Percentiles rank a stretch among this genome's conserved stretches.
Evolutionary conservation across 2,888 invertebrate species (phyloP).

Genomic region (Parnassius apollo): DNA sequence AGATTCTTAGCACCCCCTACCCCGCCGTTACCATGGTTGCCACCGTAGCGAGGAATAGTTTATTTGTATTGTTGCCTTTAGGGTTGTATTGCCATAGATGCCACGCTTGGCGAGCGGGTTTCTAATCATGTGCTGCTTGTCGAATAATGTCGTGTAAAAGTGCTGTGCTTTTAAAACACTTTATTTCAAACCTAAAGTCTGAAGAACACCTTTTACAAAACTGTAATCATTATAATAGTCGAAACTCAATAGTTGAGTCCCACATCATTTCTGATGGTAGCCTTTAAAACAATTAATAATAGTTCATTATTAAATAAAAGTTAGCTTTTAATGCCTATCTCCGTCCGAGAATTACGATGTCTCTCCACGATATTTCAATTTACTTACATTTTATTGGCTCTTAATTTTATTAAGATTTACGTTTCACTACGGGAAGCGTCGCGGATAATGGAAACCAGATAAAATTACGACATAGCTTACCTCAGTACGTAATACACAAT

Average conservation of each 20-base stretch:
- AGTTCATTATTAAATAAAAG: conserved; percentile 50
- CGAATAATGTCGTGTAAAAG: too few relatives aligned
- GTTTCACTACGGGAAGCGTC: conserved; percentile 56
- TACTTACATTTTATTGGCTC: conserved; percentile 48
- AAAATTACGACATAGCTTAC: conserved; percentile 33
- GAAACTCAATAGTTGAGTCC: not conserved
- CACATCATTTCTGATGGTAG: conserved; percentile 42
- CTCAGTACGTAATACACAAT: not conserved
- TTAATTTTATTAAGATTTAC: conserved; percentile 67
- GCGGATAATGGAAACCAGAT: conserved; percentile 58
- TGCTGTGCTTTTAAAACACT: too few relatives aligned
- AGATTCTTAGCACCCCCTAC: too few relatives aligned
- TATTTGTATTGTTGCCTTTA: too few relatives aligned
- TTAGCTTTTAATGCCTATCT: conserved; percentile 44
- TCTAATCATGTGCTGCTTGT: too few relatives aligned
- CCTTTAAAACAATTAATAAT: conserved; percentile 49
- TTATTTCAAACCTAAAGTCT: too few relatives aligned
- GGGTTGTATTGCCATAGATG: too few relatives aligned
- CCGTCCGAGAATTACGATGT: conserved; percentile 34
- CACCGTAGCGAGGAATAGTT: too few relatives aligned
- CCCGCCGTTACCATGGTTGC: too few relatives aligned
- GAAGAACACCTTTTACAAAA: too few relatives aligned
- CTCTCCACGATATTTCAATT: conserved; percentile 30
- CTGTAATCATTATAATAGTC: too few relatives aligned
- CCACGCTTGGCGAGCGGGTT: too few relatives aligned